phyloP scores from a whole-genome alignment of 2,888 invertebrate species.

The Boloria euphrosyne region DNA sequence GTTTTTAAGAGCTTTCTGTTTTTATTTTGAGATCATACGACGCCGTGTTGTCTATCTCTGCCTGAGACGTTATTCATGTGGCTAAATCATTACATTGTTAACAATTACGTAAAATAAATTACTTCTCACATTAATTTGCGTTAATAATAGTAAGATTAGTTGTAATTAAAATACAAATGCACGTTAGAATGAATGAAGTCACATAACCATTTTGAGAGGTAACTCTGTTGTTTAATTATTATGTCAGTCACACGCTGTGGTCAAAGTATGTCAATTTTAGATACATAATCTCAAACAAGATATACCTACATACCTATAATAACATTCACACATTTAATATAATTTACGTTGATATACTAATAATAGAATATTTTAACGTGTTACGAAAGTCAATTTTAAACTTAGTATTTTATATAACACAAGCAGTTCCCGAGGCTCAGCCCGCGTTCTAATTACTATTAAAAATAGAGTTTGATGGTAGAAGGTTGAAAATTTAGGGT shows the following conservation, averaged over 20 bases:
- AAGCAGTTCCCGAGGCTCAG: too few species aligned
- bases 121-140: constrained; percentile 41
- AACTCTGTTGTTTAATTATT: constrained; percentile 11
- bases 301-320: background rate
- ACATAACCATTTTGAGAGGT: constrained; percentile 19
- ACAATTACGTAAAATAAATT: constrained; percentile 31
- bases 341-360: too few species aligned
- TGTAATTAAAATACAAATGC: constrained; percentile 30
- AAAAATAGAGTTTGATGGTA: too few species aligned
- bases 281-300: background rate
- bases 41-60: constrained; percentile 16
- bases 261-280: constrained; percentile 13
- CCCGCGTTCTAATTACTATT: too few species aligned
- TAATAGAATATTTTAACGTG: too few species aligned
- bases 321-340: too few species aligned
- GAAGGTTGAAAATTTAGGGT: too few species aligned
- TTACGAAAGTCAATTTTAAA: too few species aligned
- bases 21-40: constrained; percentile 33
- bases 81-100: constrained; percentile 37
- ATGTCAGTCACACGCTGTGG: constrained; percentile 15
- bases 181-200: constrained; percentile 16
- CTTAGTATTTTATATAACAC: too few species aligned
- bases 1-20: constrained; percentile 51
- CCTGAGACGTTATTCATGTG: constrained; percentile 9
- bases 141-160: constrained; percentile 32